Evolutionary conservation across 2,888 invertebrate species (phyloP), one percentile per base, ranked within the genome.

Genomic region (Fragum whitleyi): DNA sequence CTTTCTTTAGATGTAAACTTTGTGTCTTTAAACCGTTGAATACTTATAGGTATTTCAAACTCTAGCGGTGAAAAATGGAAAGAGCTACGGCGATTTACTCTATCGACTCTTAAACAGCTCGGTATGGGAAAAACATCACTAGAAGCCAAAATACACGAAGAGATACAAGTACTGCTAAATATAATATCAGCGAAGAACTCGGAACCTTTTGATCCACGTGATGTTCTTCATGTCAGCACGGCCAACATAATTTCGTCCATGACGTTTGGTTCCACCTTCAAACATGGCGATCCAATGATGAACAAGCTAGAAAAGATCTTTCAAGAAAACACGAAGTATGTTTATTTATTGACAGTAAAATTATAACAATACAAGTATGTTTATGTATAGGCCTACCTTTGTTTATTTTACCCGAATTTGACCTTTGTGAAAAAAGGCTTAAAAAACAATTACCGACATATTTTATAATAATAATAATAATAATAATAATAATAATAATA

Each of bases 51-150:
- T 36, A 19, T 81, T 28, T 74, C 32, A 16, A 61, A 74, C 29
- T 29, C 72, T 1, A 73, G 51, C 11, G 86, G 83, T 0, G 47
- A 68, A 19, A 16, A 57, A 14, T 87, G 87, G 87, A 81, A 74
- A 55, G 84, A 83, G 39, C 86, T 86, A 29, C 73, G 87, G 0
- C 47, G 68, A 36, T 88, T 88, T 74, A 71, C 81, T 3, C 42
- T 85, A 19, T 59, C 55, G n/a, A 86, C 82, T 3, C 65, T 88
- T 47, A 82, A 81, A 72, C 75, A 81, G 26, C 79, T 87, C 29
- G 86, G 86, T 28, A 80, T 85, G 78, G 85, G 86, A 1, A 76
- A 67, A 72, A 75, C 59, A n/a, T 42, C 53, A 6, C 69, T 87
- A 0, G 85, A 85, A 59, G 23, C n/a, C 0, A 85, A 77, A 23